A percentile compares a stretch with the other conserved stretches of the same genome.
Evolutionary conservation across 2,797 vertebrate genomes (phyloP).

Genomic region (Rhinophrynus dorsalis): DNA sequence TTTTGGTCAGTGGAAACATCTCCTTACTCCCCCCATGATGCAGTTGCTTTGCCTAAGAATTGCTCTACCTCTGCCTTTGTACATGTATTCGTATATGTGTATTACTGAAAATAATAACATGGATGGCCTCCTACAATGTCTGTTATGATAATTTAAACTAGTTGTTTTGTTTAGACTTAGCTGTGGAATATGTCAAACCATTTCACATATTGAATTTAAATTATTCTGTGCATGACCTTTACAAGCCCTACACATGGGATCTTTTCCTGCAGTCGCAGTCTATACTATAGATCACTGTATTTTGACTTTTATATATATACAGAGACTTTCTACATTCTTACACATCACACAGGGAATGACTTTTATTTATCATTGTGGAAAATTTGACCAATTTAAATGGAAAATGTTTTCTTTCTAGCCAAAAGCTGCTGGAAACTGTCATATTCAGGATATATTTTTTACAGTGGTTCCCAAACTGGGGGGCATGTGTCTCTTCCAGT

Average conservation of each 20-base stretch:
- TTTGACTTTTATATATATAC: not conserved
- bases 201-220: constrained; percentile 18
- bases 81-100: no score
- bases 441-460: constrained; percentile 8
- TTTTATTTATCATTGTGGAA: constrained; percentile 1
- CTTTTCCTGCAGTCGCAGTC: constrained; percentile 6
- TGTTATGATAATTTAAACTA: not conserved
- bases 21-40: no score
- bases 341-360: not conserved
- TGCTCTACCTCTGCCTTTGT: no score
- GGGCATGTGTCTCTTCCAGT: no score
- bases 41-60: no score
- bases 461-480: no score
- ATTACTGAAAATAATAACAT: not conserved
- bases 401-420: not conserved
- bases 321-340: not conserved
- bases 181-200: constrained; percentile 3
- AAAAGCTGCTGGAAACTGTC: not conserved
- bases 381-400: constrained; percentile 8
- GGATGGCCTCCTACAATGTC: not conserved
- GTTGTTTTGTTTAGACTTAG: not conserved
- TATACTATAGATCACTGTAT: constrained; percentile 10
- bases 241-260: not conserved
- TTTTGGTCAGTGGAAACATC: no score
- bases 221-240: constrained; percentile 18